Conservation (phyloP, 2,888 invertebrate species). For the Thera britannica region DNA sequence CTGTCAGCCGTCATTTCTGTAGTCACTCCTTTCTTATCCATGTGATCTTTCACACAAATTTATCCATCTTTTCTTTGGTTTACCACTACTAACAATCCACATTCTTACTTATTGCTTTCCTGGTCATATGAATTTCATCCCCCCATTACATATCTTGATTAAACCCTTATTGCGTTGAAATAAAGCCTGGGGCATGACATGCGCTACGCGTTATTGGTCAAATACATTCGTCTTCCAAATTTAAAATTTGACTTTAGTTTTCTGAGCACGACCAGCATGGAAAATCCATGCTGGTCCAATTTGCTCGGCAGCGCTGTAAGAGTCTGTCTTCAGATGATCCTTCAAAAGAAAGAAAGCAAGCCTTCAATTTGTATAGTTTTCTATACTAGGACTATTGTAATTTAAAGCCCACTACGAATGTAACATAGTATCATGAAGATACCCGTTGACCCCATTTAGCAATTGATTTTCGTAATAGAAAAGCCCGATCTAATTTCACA, state of each 20-base stretch:
- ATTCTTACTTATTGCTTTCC: too few relatives aligned
- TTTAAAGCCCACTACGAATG: neutral
- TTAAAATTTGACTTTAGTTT: neutral
- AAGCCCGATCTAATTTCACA: constrained; percentile 43
- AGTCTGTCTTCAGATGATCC: too few relatives aligned
- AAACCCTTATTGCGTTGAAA: constrained; percentile 17
- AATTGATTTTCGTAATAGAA: constrained; percentile 36
- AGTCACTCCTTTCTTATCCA: too few relatives aligned
- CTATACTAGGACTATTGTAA: too few relatives aligned
- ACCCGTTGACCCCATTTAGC: constrained; percentile 17
- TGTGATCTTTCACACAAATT: too few relatives aligned
- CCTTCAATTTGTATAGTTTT: too few relatives aligned
- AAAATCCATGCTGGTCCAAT: neutral
- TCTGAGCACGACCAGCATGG: too few relatives aligned
- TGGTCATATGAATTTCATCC: too few relatives aligned
- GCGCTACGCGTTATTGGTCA: constrained; percentile 1
- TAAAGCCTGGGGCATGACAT: neutral
- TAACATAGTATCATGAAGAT: constrained; percentile 19
- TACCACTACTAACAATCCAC: too few relatives aligned
- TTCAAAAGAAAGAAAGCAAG: too few relatives aligned
- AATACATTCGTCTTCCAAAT: neutral
- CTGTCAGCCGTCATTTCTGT: too few relatives aligned
- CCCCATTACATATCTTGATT: constrained; percentile 2
- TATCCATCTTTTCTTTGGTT: too few relatives aligned
- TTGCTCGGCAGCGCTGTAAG: neutral